Conservation (phyloP, 2,113 vertebrate species). For the Aspiorhynchus laticeps region DNA sequence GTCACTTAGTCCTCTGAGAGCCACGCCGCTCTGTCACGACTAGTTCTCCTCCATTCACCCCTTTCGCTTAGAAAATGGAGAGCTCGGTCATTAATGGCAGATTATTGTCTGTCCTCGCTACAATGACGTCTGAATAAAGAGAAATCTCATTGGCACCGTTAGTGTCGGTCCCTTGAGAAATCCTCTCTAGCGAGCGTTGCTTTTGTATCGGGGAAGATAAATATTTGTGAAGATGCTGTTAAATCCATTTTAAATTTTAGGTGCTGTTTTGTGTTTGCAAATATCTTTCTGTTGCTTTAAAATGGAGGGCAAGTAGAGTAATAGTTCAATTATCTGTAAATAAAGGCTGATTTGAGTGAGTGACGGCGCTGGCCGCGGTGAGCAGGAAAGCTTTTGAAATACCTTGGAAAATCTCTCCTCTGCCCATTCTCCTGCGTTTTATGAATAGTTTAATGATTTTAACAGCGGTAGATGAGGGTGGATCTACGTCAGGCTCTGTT, state of each 20-base stretch:
- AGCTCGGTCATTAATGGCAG: conserved; percentile 27
- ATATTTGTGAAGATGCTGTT: conserved; percentile 22
- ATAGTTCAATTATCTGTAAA: neutral
- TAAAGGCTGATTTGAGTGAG: conserved; percentile 11
- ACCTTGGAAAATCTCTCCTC: conserved; percentile 13
- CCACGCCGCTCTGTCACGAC: neutral
- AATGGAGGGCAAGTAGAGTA: conserved; percentile 5
- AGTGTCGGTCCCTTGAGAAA: neutral
- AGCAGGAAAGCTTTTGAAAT: conserved; percentile 30
- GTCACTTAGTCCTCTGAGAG: conserved; percentile 43
- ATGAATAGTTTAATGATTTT: conserved; percentile 36
- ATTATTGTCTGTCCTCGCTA: conserved; percentile 38
- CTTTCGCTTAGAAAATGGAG: conserved; percentile 10
- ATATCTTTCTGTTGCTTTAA: conserved; percentile 6
- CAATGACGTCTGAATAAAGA: conserved; percentile 37
- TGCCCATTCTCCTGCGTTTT: neutral
- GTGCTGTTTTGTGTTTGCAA: neutral
- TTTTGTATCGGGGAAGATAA: conserved; percentile 1
- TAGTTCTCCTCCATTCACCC: conserved; percentile 27
- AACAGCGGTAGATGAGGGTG: conserved; percentile 5
- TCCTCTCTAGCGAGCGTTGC: neutral
- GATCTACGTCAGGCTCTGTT: neutral
- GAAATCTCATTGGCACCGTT: conserved; percentile 35
- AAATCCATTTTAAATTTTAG: neutral
- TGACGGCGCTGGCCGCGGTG: neutral